Base-by-base conservation (phyloP, 2,113 vertebrate genomes). In the Myanophis thanlyinensis region DNA sequence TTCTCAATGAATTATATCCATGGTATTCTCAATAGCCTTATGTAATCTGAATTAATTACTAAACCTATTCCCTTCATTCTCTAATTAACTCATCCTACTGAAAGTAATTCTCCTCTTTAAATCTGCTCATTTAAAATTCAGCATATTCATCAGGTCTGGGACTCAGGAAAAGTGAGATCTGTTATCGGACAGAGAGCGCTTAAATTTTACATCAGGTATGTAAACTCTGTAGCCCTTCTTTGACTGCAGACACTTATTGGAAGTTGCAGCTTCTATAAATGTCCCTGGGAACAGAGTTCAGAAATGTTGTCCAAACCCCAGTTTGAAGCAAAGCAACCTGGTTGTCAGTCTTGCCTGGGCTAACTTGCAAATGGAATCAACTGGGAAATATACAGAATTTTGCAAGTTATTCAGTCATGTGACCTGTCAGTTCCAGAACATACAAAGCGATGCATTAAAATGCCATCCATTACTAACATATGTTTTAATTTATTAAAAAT, bases 31-130 rank as follows among this genome's bases (percentile, higher is more conserved):
- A 95, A 95, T 95, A 96, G 96, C 95, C 96, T 96, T 96, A 89
- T 94, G 96, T 95, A 97, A 96, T 95, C 94, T 97, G 96, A 97
- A 96, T 96, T 97, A 97, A 97, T 97, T 97, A 96, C 95, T 93
- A 95, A 96, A 95, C 96, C 95, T 97, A 94, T 95, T 93, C 94
- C 93, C 93, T 94, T 95, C 95, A 94, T 97, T 97, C 96, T 96
- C 97, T 97, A 97, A 97, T 97, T 97, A 97, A 97, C 96, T 97
- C 94, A 95, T 97, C 95, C 94, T 87, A 94, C 92, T 89, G 94
- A 90, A 95, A 94, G 96, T 96, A 95, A 94, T 96, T 84, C 48
- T 0, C 52, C 89, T 95, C 95, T 96, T 96, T 95, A 95, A 97
- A 97, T 93, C 96, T 96, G 96, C 95, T 97, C 96, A 95, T 95